phyloP scores from a whole-genome alignment of 1,140 invertebrate genomes.

The Formica exsecta region DNA sequence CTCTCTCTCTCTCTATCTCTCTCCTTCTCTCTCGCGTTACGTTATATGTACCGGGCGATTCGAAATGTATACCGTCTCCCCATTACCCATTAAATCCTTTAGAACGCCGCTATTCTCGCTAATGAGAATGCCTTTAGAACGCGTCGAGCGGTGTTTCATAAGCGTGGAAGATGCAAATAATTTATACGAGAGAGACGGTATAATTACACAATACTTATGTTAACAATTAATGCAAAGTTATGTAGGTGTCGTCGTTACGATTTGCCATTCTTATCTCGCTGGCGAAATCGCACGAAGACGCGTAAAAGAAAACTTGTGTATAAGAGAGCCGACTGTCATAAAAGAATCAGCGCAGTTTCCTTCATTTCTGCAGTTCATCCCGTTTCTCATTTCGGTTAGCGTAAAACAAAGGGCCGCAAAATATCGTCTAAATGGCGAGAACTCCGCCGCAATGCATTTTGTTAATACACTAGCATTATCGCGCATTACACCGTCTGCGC shows the following conservation, averaged over 20 bases:
- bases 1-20: too few species aligned
- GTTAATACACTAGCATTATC: constrained; percentile 53
- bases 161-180: constrained; percentile 36
- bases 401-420: constrained; percentile 41
- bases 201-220: constrained; percentile 45
- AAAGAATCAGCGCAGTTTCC: background rate
- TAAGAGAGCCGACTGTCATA: background rate
- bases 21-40: background rate
- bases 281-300: background rate
- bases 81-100: constrained; percentile 59
- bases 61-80: constrained; percentile 52
- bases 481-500: constrained; percentile 32
- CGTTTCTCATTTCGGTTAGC: background rate
- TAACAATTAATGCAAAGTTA: constrained; percentile 44
- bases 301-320: background rate
- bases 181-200: constrained; percentile 32
- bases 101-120: constrained; percentile 43
- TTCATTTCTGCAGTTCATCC: background rate
- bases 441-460: constrained; percentile 46
- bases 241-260: background rate
- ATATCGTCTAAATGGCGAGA: constrained; percentile 39
- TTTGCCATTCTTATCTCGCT: background rate
- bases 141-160: constrained; percentile 44
- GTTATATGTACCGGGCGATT: constrained; percentile 39
- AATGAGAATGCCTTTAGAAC: constrained; percentile 60